Conservation (phyloP, 2,888 invertebrate genomes). For the Schizaphis graminum region DNA sequence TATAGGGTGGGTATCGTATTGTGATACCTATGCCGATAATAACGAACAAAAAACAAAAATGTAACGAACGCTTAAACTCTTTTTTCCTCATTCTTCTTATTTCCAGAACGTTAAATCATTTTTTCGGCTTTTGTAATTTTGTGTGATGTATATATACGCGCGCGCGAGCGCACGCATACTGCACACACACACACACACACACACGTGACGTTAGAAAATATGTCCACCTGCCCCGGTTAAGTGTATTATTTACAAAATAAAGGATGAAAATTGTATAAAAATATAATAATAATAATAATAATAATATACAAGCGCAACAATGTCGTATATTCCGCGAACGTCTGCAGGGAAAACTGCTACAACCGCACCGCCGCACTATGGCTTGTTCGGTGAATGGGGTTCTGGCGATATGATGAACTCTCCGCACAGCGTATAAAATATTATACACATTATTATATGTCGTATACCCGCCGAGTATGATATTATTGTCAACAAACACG, state of each 20-base stretch:
- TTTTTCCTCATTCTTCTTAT: not conserved
- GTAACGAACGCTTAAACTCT: conserved; percentile 43
- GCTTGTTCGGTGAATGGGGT: conserved; percentile 53
- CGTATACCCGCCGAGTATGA: not conserved
- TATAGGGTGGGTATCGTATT: not conserved
- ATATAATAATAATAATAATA: conserved; percentile 25
- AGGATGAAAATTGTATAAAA: not conserved
- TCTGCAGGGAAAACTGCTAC: conserved; percentile 47
- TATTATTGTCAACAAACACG: conserved; percentile 60
- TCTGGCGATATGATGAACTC: conserved; percentile 60
- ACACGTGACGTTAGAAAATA: not conserved
- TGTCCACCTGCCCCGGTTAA: conserved; percentile 44
- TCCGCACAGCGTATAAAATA: not conserved
- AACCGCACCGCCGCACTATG: conserved; percentile 52
- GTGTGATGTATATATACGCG: not conserved
- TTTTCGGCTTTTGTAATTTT: conserved; percentile 11
- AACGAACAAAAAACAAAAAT: conserved; percentile 6
- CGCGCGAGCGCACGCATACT: not conserved
- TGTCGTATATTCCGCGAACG: conserved; percentile 51
- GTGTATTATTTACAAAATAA: conserved; percentile 13
- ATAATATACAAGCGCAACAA: conserved; percentile 5
- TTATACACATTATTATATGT: not conserved
- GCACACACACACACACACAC: not conserved
- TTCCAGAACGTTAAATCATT: conserved; percentile 33
- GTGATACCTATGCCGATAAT: not conserved